Conservation (phyloP, 2,797 vertebrate species). For the Lutjanus argentimaculatus region DNA sequence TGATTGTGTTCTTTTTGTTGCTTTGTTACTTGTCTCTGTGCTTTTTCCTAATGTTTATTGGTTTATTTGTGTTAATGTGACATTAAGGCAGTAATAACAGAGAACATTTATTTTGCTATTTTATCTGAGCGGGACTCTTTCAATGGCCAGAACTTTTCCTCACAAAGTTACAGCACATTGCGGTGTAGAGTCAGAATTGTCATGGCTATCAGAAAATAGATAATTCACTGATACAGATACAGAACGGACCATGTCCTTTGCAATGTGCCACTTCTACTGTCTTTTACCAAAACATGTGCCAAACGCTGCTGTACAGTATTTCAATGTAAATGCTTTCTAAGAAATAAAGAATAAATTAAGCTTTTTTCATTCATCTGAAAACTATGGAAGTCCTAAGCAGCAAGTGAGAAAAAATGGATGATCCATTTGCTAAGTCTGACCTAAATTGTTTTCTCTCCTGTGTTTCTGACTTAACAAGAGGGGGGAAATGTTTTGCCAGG, state of each 20-base stretch:
- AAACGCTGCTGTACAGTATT: constrained; percentile 53
- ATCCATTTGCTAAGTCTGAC: too few species aligned
- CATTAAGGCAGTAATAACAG: constrained; percentile 19
- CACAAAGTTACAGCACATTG: not conserved
- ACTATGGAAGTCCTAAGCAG: not conserved
- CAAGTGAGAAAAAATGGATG: too few species aligned
- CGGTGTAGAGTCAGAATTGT: not conserved
- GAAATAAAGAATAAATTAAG: constrained; percentile 23
- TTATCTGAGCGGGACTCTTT: constrained; percentile 10
- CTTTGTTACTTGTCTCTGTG: constrained; percentile 33
- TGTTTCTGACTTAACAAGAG: too few species aligned
- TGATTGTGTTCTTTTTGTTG: constrained; percentile 32
- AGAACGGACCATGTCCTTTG: constrained; percentile 9
- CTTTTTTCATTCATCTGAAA: constrained; percentile 43
- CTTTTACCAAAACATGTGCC: constrained; percentile 44
- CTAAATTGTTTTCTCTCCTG: too few species aligned
- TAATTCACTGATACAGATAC: constrained; percentile 13
- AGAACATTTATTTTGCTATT: constrained; percentile 8
- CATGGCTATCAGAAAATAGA: not conserved
- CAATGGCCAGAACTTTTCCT: not conserved
- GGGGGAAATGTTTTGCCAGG: too few species aligned
- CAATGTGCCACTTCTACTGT: constrained; percentile 47
- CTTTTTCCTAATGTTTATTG: constrained; percentile 26
- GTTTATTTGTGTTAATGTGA: constrained; percentile 35
- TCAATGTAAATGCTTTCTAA: constrained; percentile 66